Conservation (phyloP, 2,888 invertebrate species). For the Melipona beecheii region DNA sequence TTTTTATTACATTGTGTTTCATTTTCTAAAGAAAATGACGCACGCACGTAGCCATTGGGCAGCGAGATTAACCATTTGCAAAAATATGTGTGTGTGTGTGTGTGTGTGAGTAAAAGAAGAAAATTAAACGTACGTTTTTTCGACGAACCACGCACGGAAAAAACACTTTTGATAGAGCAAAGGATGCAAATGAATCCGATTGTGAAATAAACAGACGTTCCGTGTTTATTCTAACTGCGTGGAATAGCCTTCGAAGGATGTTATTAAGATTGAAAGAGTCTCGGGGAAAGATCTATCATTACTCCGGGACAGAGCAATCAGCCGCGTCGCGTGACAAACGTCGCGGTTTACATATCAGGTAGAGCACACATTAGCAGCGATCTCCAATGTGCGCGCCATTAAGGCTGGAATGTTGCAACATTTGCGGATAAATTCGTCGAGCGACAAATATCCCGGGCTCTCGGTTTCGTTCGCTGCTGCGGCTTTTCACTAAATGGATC, state of each 20-base stretch:
- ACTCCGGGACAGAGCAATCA: constrained; percentile 16
- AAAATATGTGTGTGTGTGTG: too few species aligned
- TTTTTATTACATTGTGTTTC: neutral
- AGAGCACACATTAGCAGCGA: neutral
- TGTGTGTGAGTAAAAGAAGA: too few species aligned
- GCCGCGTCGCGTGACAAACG: constrained; percentile 23
- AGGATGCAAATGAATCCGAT: neutral
- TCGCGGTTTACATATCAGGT: constrained; percentile 1
- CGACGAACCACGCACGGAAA: neutral
- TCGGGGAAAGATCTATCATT: constrained; percentile 12
- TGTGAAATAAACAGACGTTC: neutral
- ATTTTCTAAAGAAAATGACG: too few species aligned
- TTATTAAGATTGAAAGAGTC: constrained; percentile 23
- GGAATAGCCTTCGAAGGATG: neutral
- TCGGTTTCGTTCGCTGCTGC: neutral
- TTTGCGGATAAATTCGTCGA: neutral
- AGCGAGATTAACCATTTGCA: neutral
- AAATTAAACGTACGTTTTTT: neutral
- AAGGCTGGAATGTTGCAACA: constrained; percentile 3
- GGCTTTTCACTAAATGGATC: neutral
- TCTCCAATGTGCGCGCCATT: constrained; percentile 10
- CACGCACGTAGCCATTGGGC: neutral
- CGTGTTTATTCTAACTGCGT: neutral
- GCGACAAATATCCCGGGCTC: neutral
- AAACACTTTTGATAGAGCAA: neutral